Evolutionary conservation across 2,797 vertebrate species (phyloP).

Genomic region (Hirundo rustica): DNA sequence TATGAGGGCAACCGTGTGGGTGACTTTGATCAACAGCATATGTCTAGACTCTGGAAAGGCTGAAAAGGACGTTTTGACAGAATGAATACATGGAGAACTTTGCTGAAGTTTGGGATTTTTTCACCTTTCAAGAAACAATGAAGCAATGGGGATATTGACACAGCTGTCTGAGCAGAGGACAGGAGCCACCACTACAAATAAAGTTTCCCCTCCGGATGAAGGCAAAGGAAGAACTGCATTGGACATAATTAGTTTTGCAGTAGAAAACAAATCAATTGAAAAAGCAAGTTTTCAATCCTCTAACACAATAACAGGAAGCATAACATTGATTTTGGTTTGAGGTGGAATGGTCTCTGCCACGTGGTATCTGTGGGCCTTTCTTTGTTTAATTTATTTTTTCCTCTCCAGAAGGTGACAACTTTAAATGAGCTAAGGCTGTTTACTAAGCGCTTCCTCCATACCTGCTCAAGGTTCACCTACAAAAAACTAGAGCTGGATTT

Average conservation of each 20-base stretch:
- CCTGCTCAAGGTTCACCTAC: not conserved
- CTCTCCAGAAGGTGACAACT: constrained; percentile 6
- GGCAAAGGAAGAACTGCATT: constrained; percentile 55
- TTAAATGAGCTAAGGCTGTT: not conserved
- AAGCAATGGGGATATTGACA: constrained; percentile 15
- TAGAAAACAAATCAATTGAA: constrained; percentile 72
- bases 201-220: constrained; percentile 59
- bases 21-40: accelerated
- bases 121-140: not conserved
- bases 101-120: not conserved
- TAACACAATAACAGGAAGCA: constrained; percentile 65
- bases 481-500: not conserved
- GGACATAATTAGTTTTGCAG: constrained; percentile 71
- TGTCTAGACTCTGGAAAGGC: not conserved
- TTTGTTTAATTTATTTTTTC: constrained; percentile 45
- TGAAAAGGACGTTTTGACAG: not conserved
- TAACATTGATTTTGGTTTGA: constrained; percentile 71
- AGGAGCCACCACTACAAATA: constrained; percentile 33
- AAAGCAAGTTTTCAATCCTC: constrained; percentile 71
- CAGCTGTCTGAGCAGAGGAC: constrained; percentile 28
- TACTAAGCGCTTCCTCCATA: not conserved
- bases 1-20: not conserved
- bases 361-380: constrained; percentile 6
- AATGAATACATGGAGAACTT: not conserved
- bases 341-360: constrained; percentile 60